Base-by-base conservation (phyloP, 2,797 vertebrate species). In the Ibycter americanus region DNA sequence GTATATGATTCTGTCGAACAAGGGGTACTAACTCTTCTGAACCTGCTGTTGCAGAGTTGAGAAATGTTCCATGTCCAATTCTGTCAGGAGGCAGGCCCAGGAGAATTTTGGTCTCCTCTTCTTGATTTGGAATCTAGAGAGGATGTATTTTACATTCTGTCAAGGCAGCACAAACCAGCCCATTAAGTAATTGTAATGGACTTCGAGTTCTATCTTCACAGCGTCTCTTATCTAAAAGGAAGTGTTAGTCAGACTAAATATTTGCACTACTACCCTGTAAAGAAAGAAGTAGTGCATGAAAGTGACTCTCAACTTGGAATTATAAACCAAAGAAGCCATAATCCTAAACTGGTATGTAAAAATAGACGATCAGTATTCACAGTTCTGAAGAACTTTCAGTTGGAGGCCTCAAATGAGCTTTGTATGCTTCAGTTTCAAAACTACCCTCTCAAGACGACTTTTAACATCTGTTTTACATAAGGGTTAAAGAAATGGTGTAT, bases 21-120 rank as follows among this genome's bases (percentile, higher is more conserved):
- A 99, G 98, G 40, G 99, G 98, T 61, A 99, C 99, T 27, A 99
- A 97, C 83, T 98, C 97, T 68, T 98, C 97, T 56, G 99, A 98
- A 52, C 98, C 98, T 10, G 98, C 97, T 42, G 98, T 93, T 67
- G 98, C 95, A 15, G 99, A 98, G 36, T 89, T 97, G 66, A 99
- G 98, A 85, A 99, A 99, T 11, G 99, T 99, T 25, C 99, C 99
- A 3, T 99, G 99, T 29, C 99, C 99, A 21, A 99, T 99, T 97
- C 99, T 98, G 97, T 99, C 99, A 23, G 99, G 99, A 88, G 99
- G 99, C 85, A 99, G 97, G 94, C 98, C 97, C 93, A 99, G 95
- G 82, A 99, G 98, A 96, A 99, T 71, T 88, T 98, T 98, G 4
- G 99, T 98, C 97, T 99, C 99, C 89, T 99, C 98, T 88, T 98